Evolutionary conservation across 2,113 vertebrate genomes (phyloP).

Genomic region (Cynocephalus volans): DNA sequence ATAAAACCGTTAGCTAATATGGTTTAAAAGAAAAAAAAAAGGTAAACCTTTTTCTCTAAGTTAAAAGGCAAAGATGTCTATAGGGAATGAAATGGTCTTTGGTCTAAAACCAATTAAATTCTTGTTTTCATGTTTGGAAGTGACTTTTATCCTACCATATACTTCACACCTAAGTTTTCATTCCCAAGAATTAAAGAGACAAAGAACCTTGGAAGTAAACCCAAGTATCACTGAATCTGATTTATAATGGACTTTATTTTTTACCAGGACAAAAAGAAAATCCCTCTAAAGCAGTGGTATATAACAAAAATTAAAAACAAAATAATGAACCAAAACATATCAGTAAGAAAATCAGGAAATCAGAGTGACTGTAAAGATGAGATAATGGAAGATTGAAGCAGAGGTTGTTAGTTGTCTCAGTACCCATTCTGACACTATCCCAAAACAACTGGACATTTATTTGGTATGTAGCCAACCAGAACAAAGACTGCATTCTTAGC

Average conservation of each 20-base stretch:
- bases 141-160: neutral
- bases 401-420: neutral
- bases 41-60: neutral
- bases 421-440: neutral
- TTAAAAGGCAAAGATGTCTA: slow-evolving; percentile 7
- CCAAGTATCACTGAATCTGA: neutral
- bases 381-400: neutral
- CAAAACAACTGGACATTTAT: neutral
- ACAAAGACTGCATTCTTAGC: neutral
- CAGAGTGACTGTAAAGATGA: neutral
- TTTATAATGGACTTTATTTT: neutral
- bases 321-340: neutral
- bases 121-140: neutral
- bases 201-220: slow-evolving; percentile 6
- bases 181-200: neutral
- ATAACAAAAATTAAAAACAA: neutral
- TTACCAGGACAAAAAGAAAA: neutral
- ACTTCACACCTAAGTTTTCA: neutral
- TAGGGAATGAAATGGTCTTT: neutral
- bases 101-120: neutral
- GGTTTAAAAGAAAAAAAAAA: neutral
- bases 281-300: neutral
- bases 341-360: neutral
- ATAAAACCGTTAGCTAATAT: neutral
- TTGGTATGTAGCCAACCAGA: neutral